Conservation (phyloP, 1,140 invertebrate species). For the Latrodectus geometricus region DNA sequence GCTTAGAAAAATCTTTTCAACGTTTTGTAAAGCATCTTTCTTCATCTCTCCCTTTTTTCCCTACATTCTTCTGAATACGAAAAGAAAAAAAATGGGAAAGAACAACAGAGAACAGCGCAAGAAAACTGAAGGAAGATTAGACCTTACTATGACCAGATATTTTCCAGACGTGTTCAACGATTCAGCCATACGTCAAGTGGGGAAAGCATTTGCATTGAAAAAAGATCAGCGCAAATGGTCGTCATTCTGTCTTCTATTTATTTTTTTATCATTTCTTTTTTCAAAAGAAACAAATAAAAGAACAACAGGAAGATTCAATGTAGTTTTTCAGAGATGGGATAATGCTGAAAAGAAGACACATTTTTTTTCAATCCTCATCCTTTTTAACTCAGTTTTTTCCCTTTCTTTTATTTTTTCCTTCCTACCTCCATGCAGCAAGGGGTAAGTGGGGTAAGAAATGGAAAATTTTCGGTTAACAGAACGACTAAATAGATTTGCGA, state of each 20-base stretch:
- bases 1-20: conserved; percentile 44
- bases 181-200: conserved; percentile 56
- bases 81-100: neutral
- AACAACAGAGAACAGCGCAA: conserved; percentile 1
- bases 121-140: conserved; percentile 40
- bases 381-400: neutral
- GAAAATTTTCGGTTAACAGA: conserved; percentile 36
- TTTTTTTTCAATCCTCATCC: conserved; percentile 8
- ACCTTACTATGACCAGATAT: conserved; percentile 53
- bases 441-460: conserved; percentile 5
- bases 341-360: conserved; percentile 42
- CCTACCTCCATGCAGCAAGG: too few species aligned
- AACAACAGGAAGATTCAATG: neutral
- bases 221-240: conserved; percentile 59
- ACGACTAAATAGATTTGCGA: conserved; percentile 44
- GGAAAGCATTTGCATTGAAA: conserved; percentile 58
- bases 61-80: neutral
- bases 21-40: conserved; percentile 26
- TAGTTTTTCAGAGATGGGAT: neutral
- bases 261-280: neutral
- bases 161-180: conserved; percentile 54
- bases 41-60: neutral
- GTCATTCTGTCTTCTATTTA: conserved; percentile 16
- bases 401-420: neutral
- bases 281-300: neutral